These are phyloP conservation scores for Belonocnema kinseyi DNA, from an alignment of 1,140 invertebrate genomes.

Conservation along the genomic window DNA sequence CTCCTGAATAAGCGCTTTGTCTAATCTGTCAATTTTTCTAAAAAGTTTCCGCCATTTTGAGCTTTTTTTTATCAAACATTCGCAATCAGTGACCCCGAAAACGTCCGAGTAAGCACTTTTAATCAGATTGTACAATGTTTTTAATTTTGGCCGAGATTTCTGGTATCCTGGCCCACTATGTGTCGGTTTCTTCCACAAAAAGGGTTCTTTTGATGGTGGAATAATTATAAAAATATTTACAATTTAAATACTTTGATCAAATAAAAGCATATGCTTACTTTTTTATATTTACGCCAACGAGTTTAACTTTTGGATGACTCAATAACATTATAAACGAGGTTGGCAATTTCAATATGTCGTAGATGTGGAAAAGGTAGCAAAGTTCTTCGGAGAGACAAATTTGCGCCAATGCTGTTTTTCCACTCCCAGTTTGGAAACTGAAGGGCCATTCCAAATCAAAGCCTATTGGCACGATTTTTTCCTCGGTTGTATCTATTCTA, in stretches of 20 bases:
- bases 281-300: conserved; percentile 81
- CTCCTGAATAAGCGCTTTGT: too few species aligned
- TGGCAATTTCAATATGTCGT: conserved; percentile 76
- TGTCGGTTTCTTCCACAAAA: too few species aligned
- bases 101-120: too few species aligned
- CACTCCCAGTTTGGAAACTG: conserved; percentile 78
- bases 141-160: too few species aligned
- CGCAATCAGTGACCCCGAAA: too few species aligned
- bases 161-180: too few species aligned
- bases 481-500: conserved; percentile 69
- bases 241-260: conserved; percentile 22
- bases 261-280: conserved; percentile 72
- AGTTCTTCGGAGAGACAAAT: conserved; percentile 74
- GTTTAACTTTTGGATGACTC: conserved; percentile 77
- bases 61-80: too few species aligned
- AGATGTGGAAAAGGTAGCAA: conserved; percentile 79
- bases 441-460: conserved; percentile 83
- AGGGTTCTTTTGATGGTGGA: too few species aligned
- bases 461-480: conserved; percentile 74
- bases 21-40: too few species aligned
- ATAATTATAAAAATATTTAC: too few species aligned
- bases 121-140: too few species aligned
- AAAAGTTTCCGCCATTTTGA: too few species aligned
- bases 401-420: conserved; percentile 80
- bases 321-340: conserved; percentile 75